Evolutionary conservation across 2,797 vertebrate species (phyloP).

Genomic region (Sebastiscus albofasciatus): DNA sequence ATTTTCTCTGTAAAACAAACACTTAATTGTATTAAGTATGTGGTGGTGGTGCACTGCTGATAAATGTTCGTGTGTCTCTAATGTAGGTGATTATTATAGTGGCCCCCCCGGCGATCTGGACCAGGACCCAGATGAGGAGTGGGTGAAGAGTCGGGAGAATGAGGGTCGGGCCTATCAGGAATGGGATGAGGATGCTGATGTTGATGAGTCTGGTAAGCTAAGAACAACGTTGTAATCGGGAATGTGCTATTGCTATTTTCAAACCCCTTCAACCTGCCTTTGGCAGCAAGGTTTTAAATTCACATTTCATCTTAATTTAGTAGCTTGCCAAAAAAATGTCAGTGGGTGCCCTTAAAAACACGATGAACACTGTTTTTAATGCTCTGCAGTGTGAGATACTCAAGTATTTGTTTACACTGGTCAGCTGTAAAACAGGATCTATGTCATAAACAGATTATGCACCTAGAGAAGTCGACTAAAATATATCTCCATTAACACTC

Average conservation of each 20-base stretch:
- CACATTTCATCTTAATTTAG: too few relatives aligned
- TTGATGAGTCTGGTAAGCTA: conserved; percentile 92
- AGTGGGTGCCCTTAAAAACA: too few relatives aligned
- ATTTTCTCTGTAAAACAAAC: not conserved
- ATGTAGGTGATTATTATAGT: conserved; percentile 89
- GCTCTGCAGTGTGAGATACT: too few relatives aligned
- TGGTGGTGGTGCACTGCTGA: not conserved
- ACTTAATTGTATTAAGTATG: not conserved
- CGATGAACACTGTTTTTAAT: too few relatives aligned
- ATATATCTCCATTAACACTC: too few relatives aligned
- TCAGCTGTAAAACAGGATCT: too few relatives aligned
- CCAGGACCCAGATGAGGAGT: conserved; percentile 92
- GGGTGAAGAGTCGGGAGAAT: conserved; percentile 90
- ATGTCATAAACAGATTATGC: too few relatives aligned
- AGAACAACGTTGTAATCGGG: too few relatives aligned
- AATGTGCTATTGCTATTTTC: not conserved
- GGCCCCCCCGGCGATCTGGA: conserved; percentile 88
- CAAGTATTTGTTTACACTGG: too few relatives aligned
- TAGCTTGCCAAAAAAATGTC: too few relatives aligned
- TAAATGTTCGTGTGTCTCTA: conserved; percentile 2
- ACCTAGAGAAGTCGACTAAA: not conserved
- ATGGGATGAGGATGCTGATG: conserved; percentile 97
- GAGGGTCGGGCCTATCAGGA: conserved; percentile 93
- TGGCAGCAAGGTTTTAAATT: not conserved
- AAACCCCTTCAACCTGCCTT: not conserved